Percentiles rank a stretch among this genome's conserved stretches.
These are phyloP conservation scores for Parauchenoglanis ngamensis DNA, from an alignment of 2,797 vertebrate species.

Conservation along the genomic window DNA sequence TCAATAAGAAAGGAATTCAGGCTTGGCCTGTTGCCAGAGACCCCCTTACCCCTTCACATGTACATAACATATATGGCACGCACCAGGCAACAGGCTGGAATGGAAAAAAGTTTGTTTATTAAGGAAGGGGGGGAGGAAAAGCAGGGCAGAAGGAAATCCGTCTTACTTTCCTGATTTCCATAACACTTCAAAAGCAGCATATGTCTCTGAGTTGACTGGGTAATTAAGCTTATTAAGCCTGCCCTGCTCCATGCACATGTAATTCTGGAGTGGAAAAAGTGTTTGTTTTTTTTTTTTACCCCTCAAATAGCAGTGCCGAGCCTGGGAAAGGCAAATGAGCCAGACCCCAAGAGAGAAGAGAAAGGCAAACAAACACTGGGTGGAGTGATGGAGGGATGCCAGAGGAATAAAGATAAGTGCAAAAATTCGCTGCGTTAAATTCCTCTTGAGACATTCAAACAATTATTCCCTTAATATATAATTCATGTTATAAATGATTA, in stretches of 20 bases:
- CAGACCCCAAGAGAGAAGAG: constrained; percentile 30
- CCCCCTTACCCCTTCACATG: constrained; percentile 38
- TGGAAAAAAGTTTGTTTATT: constrained; percentile 77
- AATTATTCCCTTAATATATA: no score
- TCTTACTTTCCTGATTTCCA: constrained; percentile 66
- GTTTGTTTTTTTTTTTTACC: neutral
- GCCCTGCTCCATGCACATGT: constrained; percentile 64
- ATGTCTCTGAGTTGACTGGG: constrained; percentile 69
- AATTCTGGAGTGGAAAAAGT: constrained; percentile 75
- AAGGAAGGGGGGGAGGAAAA: constrained; percentile 71
- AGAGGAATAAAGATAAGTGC: constrained; percentile 8
- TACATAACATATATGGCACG: constrained; percentile 51
- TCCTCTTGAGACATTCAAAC: neutral
- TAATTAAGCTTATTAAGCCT: constrained; percentile 78
- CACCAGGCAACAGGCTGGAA: constrained; percentile 48
- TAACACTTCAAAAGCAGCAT: constrained; percentile 74
- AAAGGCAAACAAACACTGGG: constrained; percentile 40
- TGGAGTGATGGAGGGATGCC: constrained; percentile 14
- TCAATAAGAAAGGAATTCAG: constrained; percentile 80
- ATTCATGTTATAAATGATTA: neutral
- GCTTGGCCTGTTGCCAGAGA: constrained; percentile 69
- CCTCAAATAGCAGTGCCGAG: constrained; percentile 57
- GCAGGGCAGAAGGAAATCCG: constrained; percentile 68
- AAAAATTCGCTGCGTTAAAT: neutral
- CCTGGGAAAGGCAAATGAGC: constrained; percentile 52